Evolutionary conservation across 2,113 vertebrate genomes (phyloP).

Genomic region (Anoplopoma fimbria): DNA sequence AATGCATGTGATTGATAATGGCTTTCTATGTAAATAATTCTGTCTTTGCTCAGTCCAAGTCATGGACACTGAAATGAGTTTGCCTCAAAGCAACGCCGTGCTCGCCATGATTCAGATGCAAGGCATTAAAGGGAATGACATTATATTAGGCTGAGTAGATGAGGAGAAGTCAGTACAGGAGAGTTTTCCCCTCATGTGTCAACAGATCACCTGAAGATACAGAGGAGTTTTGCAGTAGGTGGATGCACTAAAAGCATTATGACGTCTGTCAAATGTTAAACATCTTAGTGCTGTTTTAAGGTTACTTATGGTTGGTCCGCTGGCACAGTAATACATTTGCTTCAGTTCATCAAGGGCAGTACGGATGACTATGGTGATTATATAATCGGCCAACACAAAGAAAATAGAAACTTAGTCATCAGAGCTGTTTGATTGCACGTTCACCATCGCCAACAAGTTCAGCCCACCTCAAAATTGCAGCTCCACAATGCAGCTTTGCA

Average conservation of each 20-base stretch:
- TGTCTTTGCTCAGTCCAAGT: constrained; percentile 37
- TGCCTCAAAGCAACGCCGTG: constrained; percentile 14
- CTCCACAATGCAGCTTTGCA: constrained; percentile 11
- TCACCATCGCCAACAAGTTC: background rate
- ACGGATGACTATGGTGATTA: too few species aligned
- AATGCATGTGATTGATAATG: constrained; percentile 58
- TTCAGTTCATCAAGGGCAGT: too few species aligned
- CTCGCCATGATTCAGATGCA: constrained; percentile 19
- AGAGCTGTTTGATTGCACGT: constrained; percentile 3
- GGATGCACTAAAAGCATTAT: too few species aligned
- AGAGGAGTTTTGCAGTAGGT: too few species aligned
- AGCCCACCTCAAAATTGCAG: constrained; percentile 43
- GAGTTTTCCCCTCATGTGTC: background rate
- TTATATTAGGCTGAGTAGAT: constrained; percentile 23
- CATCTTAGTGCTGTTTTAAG: too few species aligned
- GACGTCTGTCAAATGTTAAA: too few species aligned
- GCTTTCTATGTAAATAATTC: constrained; percentile 60
- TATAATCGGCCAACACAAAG: too few species aligned
- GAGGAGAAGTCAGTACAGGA: constrained; percentile 4
- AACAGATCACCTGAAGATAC: too few species aligned
- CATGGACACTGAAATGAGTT: constrained; percentile 48
- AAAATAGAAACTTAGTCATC: constrained; percentile 65
- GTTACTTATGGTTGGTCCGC: too few species aligned
- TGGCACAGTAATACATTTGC: too few species aligned
- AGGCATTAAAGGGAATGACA: constrained; percentile 44